A percentile compares a stretch with the other conserved stretches of the same genome.
These are phyloP conservation scores for Heliangelus exortis DNA, from an alignment of 2,797 vertebrate species.

Conservation along the genomic window DNA sequence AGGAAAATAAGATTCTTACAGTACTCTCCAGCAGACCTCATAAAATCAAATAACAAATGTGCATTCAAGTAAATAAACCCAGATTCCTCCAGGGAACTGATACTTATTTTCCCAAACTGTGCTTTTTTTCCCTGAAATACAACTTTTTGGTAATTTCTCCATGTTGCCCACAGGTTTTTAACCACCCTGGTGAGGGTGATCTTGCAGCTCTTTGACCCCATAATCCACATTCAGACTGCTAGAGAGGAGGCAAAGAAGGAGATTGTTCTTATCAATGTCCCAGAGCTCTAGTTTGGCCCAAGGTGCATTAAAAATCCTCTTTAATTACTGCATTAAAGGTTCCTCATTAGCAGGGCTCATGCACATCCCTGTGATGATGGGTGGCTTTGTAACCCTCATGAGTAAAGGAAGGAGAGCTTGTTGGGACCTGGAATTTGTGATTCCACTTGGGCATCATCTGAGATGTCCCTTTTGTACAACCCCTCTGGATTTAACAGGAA, in stretches of 20 bases:
- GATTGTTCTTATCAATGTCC: not conserved
- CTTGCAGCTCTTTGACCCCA: accelerated
- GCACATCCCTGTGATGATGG: not conserved
- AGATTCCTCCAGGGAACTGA: not conserved
- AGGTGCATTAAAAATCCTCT: no score
- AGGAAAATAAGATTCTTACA: not conserved
- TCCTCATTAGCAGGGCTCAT: not conserved
- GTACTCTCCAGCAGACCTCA: not conserved
- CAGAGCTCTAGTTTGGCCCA: not conserved
- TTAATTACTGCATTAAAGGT: no score
- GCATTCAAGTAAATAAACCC: not conserved
- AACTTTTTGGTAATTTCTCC: not conserved
- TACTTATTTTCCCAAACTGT: not conserved
- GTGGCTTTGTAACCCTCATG: not conserved
- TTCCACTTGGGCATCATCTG: not conserved
- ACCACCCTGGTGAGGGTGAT: not conserved
- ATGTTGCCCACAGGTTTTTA: not conserved
- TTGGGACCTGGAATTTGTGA: not conserved
- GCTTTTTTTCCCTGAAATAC: not conserved
- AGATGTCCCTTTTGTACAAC: not conserved
- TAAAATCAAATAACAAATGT: not conserved
- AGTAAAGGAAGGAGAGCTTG: not conserved
- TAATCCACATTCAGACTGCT: accelerated
- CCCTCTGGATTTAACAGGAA: not conserved
- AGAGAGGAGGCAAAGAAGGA: not conserved